Evolutionary conservation across 2,888 invertebrate genomes (phyloP), one percentile per base, ranked within the genome.

Genomic region (Sussaba pulchella): DNA sequence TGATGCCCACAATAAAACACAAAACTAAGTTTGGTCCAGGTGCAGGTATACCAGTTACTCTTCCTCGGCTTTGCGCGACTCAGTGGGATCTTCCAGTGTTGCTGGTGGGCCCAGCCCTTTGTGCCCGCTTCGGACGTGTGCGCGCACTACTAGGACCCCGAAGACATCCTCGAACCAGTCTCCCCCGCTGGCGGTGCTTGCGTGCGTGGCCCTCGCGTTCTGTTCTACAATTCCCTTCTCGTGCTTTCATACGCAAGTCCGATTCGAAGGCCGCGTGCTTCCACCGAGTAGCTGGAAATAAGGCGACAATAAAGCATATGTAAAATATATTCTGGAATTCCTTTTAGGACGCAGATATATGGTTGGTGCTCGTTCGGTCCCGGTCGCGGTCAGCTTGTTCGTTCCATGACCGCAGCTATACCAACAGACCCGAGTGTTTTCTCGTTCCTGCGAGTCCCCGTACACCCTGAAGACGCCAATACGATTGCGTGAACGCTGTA

Each of bases 241-340:
- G 6, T 64, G 36, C 41, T 36, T 41, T 61, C 47, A 45, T 24
- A 47, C 39, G 31, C 63, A 57, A 75, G 69, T 59, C 47, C 61
- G 69, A 78, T 76, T 69, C 82, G 78, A 43, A 63, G 77, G 70
- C 63, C 9, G 47, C 45, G 77, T 36, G 64, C 83, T 83, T 76
- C 85, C 86, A 84, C 83, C 87, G 85, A 89, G 89, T 88, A 82
- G 80, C 78, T 90, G 91, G 87, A 90, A 91, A 91, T 91, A 91
- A 92, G 89, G 89, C 89, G 89, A 91, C 92, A 91, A 92, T 92
- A 92, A 92, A 92, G 90, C 91, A 92, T 92, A 92, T 91, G 92
- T 92, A 92, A 92, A 92, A 92, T 92, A 91, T 92, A 91, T 91
- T 92, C 91, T 91, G 91, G 91, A 92, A 92, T 92, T 92, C 91